phyloP scores from a whole-genome alignment of 2,888 invertebrate genomes.

The Linnaemya tessellans region DNA sequence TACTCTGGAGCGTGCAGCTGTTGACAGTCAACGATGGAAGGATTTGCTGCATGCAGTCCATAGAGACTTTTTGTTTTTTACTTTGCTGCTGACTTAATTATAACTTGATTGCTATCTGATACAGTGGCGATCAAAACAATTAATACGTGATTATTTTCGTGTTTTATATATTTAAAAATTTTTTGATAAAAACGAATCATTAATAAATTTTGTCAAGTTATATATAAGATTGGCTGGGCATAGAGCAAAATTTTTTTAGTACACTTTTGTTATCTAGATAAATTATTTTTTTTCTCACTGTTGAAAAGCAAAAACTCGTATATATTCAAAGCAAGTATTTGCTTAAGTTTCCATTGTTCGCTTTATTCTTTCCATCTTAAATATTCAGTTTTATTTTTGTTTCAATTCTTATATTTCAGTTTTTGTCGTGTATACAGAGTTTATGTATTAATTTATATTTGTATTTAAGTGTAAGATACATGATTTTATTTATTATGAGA shows the following conservation, averaged over 20 bases:
- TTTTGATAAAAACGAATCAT: too few species aligned
- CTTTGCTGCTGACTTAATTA: background rate
- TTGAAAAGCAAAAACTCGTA: background rate
- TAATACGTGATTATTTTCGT: background rate
- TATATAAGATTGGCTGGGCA: too few species aligned
- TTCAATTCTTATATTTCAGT: background rate
- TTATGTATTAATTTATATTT: background rate
- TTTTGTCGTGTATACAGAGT: too few species aligned
- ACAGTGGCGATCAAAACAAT: background rate
- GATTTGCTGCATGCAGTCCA: conserved; percentile 12
- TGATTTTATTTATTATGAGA: conserved; percentile 26
- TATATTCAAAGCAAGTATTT: background rate
- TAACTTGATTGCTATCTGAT: background rate
- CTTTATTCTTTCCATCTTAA: background rate
- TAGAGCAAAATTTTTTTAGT: too few species aligned
- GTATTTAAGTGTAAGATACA: background rate
- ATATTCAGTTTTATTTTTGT: background rate
- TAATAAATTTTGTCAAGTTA: too few species aligned
- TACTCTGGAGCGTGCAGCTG: background rate
- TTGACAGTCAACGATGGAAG: conserved; percentile 1
- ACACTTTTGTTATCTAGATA: background rate
- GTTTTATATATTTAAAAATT: too few species aligned
- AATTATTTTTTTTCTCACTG: background rate
- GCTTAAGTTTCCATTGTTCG: background rate
- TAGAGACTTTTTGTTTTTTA: background rate